Base-by-base conservation (phyloP, 1,140 invertebrate genomes). In the Glossosoma conforme region DNA sequence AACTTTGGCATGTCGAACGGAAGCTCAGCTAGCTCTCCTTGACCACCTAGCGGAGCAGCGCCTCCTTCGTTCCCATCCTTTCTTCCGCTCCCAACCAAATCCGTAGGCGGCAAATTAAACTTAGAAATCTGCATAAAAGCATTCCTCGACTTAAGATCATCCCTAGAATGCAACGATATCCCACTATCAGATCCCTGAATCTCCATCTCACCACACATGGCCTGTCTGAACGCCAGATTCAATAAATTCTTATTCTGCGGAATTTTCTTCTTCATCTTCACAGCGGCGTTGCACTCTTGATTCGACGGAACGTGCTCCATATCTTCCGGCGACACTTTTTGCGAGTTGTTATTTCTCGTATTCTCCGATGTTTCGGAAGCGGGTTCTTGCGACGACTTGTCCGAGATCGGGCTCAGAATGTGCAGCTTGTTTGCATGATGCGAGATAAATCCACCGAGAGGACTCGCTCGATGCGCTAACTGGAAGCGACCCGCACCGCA, bases 1-100 rank as follows among this genome's bases (percentile, higher is more conserved):
- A 92, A 66, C 64, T 93, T 93, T n/a, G 89, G 89, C 87, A 91
- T 91, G 57, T 92, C 89, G 60, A 91, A 92, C 0, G 89, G 89
- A 47, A 91, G 74, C 69, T 89, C 85, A 14, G 78, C 78, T 20
- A 88, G 72, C 59, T 87, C 84, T 13, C 73, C 70, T 36, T 77
- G 65, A n/a, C n/a, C n/a, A n/a, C n/a, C n/a, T n/a, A n/a, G n/a
- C n/a, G n/a, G n/a, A n/a, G n/a, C n/a, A n/a, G n/a, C n/a, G n/a
- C n/a, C n/a, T 13, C 67, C 61, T 36, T 70, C 60, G 52, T 68
- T 71, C 20, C 61, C 64, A 55, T 72, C 68, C 14, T 70, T 68
- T 28, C 68, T 66, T 2, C 46, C 48, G 28, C 60, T 58, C 35
- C 68, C 74, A 46, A 65, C 65, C 56, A 77, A 80, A 44, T 74